These are phyloP conservation scores for Percina caprodes DNA, from an alignment of 2,113 vertebrate species.

Conservation along the genomic window DNA sequence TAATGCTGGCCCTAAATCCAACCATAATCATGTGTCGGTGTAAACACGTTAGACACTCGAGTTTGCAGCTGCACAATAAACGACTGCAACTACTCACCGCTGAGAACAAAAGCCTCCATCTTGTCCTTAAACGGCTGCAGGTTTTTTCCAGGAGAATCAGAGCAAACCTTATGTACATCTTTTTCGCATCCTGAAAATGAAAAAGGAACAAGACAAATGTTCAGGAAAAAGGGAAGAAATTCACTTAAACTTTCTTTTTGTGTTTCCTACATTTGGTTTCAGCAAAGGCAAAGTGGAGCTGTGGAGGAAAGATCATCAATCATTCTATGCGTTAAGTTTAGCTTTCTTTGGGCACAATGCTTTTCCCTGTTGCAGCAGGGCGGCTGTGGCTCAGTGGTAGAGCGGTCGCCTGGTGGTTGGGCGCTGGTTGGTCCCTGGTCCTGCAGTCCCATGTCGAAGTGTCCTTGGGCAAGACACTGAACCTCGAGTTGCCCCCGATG, in stretches of 20 bases:
- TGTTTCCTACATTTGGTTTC: not conserved
- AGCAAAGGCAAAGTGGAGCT: not conserved
- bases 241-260: not conserved
- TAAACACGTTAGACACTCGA: not conserved
- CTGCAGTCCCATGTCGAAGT: too few species aligned
- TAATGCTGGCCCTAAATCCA: not conserved
- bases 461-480: too few species aligned
- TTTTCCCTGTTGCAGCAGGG: too few species aligned
- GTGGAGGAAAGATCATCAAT: not conserved
- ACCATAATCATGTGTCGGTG: not conserved
- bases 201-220: not conserved
- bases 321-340: not conserved
- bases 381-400: too few species aligned
- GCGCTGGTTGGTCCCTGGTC: too few species aligned
- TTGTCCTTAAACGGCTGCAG: slow-evolving; percentile 95
- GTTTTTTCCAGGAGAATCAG: slow-evolving; percentile 88
- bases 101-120: slow-evolving; percentile 89
- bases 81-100: slow-evolving; percentile 82
- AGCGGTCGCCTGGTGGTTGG: too few species aligned
- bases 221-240: not conserved
- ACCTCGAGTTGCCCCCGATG: too few species aligned
- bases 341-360: not conserved
- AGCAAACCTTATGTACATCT: slow-evolving; percentile 87
- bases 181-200: slow-evolving; percentile 88
- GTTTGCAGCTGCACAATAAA: not conserved